Percentiles rank a stretch among this genome's conserved stretches.
These are phyloP conservation scores for Epinotia brunnichana DNA, from an alignment of 2,888 invertebrate genomes.

Conservation along the genomic window DNA sequence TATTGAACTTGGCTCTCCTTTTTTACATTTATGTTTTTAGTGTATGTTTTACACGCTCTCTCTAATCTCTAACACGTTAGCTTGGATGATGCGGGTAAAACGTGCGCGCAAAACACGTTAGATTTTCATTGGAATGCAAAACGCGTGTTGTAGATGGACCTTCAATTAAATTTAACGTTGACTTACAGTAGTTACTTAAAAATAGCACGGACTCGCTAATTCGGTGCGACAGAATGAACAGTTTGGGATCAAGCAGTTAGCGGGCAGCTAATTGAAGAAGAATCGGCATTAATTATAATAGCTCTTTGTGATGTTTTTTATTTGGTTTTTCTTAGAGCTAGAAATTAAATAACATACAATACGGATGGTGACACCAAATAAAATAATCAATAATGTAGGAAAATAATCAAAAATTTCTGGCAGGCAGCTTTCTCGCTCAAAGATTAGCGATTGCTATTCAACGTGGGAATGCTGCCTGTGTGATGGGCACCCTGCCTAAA, in stretches of 20 bases:
- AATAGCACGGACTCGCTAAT: conserved; percentile 10
- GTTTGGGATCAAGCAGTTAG: not conserved
- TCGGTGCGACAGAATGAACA: conserved; percentile 18
- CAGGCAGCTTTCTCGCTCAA: no score
- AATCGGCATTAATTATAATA: not conserved
- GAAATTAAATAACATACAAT: no score
- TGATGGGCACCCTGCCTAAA: no score
- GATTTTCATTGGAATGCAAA: not conserved
- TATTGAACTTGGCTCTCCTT: no score
- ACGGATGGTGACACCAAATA: no score
- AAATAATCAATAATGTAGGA: no score
- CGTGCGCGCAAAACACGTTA: not conserved
- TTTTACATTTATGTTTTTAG: no score
- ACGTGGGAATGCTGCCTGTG: no score
- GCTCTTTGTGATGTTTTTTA: not conserved
- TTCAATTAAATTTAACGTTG: not conserved
- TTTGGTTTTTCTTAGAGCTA: not conserved
- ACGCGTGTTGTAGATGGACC: not conserved
- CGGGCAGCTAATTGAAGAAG: not conserved
- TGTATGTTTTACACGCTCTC: no score
- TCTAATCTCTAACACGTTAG: no score
- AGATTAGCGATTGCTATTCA: no score
- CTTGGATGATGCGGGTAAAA: not conserved
- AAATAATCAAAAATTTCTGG: no score
- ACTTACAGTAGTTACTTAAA: not conserved